Evolutionary conservation across 2,888 invertebrate genomes (phyloP), one percentile per base, ranked within the genome.

Genomic region (Pyrrhosoma nymphula): DNA sequence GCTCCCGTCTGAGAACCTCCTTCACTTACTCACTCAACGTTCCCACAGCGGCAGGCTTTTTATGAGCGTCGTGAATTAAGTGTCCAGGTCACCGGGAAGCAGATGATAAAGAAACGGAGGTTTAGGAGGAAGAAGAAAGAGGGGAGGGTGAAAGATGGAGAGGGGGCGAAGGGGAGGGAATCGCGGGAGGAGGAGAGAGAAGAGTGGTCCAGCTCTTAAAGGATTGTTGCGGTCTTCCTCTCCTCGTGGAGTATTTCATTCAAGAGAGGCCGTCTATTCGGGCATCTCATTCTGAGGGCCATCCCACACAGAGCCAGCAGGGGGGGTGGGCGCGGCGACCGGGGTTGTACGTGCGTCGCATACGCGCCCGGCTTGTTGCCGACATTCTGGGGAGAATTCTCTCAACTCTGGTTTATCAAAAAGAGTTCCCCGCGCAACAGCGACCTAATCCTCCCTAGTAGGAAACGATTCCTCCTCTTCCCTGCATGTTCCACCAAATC

Each of bases 281-380:
- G 93, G 93, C 63, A 93, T 75, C 93, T 93, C 47, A 93, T 93
- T 93, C 93, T 47, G 12, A 14, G 93, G 93, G n/a, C 93, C 93
- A 75, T 93, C 93, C 47, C 6, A 47, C 47, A 35, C 26, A 47
- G n/a, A n/a, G 39, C 26, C 93, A 75, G 93, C 93, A 69, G 93
- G 93, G 30, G 93, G 60, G n/a, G n/a, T n/a, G n/a, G n/a, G n/a
- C n/a, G 30, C 69, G 30, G 12, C 75, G 93, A 47, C 47, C 47
- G 47, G 2, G 47, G 8, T 47, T 8, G 69, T 47, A 93, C 93
- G 93, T 93, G 93, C 93, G 63, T 63, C 69, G 93, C 93, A 93
- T 93, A n/a, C 69, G 56, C 63, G 93, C 69, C 30, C 47, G 47
- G 93, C 93, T 93, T 69, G 93, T 93, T 93, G 93, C 93, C 93